Percentiles rank a stretch among this genome's conserved stretches.
Evolutionary conservation across 2,888 invertebrate genomes (phyloP).

Genomic region (Heteromurus nitidus): DNA sequence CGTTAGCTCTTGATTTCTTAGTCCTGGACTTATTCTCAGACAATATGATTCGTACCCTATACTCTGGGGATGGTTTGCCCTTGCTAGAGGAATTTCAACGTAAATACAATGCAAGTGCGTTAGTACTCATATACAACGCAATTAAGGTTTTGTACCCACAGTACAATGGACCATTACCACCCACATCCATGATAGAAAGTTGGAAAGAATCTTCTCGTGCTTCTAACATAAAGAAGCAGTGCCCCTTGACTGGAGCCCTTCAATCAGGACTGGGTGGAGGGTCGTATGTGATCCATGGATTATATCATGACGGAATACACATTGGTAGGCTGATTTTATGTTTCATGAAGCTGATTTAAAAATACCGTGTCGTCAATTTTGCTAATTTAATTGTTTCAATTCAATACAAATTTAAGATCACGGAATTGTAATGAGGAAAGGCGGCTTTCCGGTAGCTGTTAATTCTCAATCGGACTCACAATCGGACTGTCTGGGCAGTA

Average conservation of each 20-base stretch:
- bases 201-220: slow-evolving; percentile 74
- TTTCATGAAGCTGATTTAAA: too few relatives aligned
- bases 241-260: slow-evolving; percentile 77
- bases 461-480: slow-evolving; percentile 67
- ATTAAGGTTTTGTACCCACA: slow-evolving; percentile 76
- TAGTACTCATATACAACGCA: slow-evolving; percentile 79
- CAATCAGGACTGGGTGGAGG: slow-evolving; percentile 79
- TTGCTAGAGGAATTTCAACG: slow-evolving; percentile 75
- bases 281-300: slow-evolving; percentile 78
- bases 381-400: too few relatives aligned
- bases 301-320: slow-evolving; percentile 78
- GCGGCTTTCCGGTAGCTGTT: slow-evolving; percentile 78
- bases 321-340: slow-evolving; percentile 77
- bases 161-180: slow-evolving; percentile 76
- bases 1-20: slow-evolving; percentile 79
- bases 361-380: too few relatives aligned
- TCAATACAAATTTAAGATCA: slow-evolving; percentile 79
- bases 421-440: slow-evolving; percentile 78
- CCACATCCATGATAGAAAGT: slow-evolving; percentile 75
- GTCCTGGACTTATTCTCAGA: slow-evolving; percentile 77
- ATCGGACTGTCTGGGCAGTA: slow-evolving; percentile 76
- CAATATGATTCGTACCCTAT: slow-evolving; percentile 78
- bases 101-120: slow-evolving; percentile 72
- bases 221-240: slow-evolving; percentile 74
- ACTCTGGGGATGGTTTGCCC: slow-evolving; percentile 77